phyloP scores from a whole-genome alignment of 1,140 invertebrate genomes.

The Linepithema humile region DNA sequence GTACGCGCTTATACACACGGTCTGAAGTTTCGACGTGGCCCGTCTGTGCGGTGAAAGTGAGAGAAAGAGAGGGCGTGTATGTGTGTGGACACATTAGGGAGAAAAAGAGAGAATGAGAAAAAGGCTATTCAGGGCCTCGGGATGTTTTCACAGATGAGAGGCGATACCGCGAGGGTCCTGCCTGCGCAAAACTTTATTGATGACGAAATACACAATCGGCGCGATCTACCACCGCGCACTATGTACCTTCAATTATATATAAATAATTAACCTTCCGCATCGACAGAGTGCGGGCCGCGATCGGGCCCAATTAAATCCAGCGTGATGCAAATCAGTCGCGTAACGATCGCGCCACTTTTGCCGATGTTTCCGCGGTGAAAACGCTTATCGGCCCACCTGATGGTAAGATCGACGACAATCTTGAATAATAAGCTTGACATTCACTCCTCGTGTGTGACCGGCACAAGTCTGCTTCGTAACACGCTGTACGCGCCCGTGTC shows the following conservation, averaged over 20 bases:
- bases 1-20: conserved; percentile 15
- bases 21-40: conserved; percentile 20
- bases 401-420: conserved; percentile 46
- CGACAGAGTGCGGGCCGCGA: conserved; percentile 49
- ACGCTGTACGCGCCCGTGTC: not conserved
- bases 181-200: conserved; percentile 73
- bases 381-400: conserved; percentile 25
- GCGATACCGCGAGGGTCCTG: conserved; percentile 66
- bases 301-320: conserved; percentile 68
- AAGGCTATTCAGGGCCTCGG: conserved; percentile 29
- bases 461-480: not conserved
- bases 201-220: conserved; percentile 75
- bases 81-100: not conserved
- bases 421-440: conserved; percentile 37
- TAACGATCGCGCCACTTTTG: conserved; percentile 42
- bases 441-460: not conserved
- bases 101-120: not conserved
- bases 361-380: conserved; percentile 38
- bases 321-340: conserved; percentile 55
- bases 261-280: conserved; percentile 72
- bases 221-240: conserved; percentile 67
- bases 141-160: conserved; percentile 74
- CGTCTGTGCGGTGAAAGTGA: conserved; percentile 4
- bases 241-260: conserved; percentile 73
- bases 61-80: not conserved